Percentiles rank a stretch among this genome's conserved stretches.
phyloP scores from a whole-genome alignment of 1,140 invertebrate species.

The Drosophila serrata region DNA sequence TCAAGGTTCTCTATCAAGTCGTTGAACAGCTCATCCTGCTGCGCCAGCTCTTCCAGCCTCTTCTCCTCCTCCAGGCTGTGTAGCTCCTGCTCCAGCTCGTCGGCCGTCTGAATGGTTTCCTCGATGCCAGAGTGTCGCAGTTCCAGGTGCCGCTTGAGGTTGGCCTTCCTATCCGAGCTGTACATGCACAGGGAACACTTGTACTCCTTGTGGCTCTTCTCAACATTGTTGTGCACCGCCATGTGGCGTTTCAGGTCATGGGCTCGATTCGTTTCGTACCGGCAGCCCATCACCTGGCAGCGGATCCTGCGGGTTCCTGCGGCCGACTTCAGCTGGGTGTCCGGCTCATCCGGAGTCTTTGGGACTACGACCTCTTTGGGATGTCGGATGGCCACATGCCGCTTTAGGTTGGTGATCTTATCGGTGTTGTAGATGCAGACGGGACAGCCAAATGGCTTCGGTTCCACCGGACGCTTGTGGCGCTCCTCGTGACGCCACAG shows the following conservation, averaged over 20 bases:
- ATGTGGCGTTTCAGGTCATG: conserved; percentile 42
- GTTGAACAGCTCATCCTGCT: not conserved
- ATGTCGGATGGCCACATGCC: conserved; percentile 27
- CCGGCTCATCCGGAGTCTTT: not conserved
- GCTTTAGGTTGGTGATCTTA: conserved; percentile 26
- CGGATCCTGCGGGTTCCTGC: not conserved
- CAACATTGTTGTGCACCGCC: conserved; percentile 34
- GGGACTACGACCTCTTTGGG: not conserved
- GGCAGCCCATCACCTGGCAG: conserved; percentile 32
- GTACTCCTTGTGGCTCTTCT: conserved; percentile 31
- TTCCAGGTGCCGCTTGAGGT: conserved; percentile 35
- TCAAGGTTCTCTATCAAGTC: not conserved
- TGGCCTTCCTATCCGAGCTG: conserved; percentile 45
- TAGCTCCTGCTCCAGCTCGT: not conserved
- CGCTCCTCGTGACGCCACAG: conserved; percentile 33
- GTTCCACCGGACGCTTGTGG: not conserved
- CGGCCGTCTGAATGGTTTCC: conserved; percentile 13
- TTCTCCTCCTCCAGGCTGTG: not conserved
- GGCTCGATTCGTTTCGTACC: conserved; percentile 38
- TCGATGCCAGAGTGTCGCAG: conserved; percentile 31
- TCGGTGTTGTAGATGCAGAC: conserved; percentile 37
- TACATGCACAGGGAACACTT: conserved; percentile 42
- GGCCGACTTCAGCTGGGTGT: not conserved
- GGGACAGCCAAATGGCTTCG: conserved; percentile 14
- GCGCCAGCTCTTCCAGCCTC: not conserved